Evolutionary conservation across 2,113 vertebrate genomes (phyloP).

Genomic region (Asarcornis scutulata): DNA sequence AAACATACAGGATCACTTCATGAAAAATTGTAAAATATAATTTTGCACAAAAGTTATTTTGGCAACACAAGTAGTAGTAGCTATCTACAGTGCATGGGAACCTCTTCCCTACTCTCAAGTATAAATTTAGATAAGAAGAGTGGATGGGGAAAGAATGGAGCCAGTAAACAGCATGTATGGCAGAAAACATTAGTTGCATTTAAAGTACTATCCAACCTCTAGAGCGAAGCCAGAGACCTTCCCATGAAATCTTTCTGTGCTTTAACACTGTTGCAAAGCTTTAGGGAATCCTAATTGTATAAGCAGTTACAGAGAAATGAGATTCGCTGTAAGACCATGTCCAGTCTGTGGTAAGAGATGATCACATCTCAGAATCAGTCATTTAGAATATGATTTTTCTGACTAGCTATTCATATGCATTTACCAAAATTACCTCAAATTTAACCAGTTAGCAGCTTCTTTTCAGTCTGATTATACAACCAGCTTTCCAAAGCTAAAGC

Average conservation of each 20-base stretch:
- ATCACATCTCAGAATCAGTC: neutral
- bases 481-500: slow-evolving; percentile 57
- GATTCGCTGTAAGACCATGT: slow-evolving; percentile 20
- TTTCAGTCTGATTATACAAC: slow-evolving; percentile 9
- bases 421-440: slow-evolving; percentile 16
- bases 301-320: slow-evolving; percentile 44
- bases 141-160: neutral
- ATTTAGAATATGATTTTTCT: slow-evolving; percentile 18
- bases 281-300: slow-evolving; percentile 49
- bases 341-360: slow-evolving; percentile 23
- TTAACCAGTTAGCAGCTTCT: slow-evolving; percentile 7
- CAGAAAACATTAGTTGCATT: slow-evolving; percentile 19
- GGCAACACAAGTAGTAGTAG: slow-evolving; percentile 52
- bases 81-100: neutral
- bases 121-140: neutral
- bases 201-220: neutral
- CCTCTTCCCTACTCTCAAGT: neutral
- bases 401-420: slow-evolving; percentile 7
- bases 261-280: slow-evolving; percentile 51
- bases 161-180: neutral
- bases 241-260: slow-evolving; percentile 7
- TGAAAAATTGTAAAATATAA: slow-evolving; percentile 56
- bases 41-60: slow-evolving; percentile 72
- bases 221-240: slow-evolving; percentile 3
- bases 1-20: slow-evolving; percentile 57